Conservation (phyloP, 2,888 invertebrate species). For the Papilio gigon region DNA sequence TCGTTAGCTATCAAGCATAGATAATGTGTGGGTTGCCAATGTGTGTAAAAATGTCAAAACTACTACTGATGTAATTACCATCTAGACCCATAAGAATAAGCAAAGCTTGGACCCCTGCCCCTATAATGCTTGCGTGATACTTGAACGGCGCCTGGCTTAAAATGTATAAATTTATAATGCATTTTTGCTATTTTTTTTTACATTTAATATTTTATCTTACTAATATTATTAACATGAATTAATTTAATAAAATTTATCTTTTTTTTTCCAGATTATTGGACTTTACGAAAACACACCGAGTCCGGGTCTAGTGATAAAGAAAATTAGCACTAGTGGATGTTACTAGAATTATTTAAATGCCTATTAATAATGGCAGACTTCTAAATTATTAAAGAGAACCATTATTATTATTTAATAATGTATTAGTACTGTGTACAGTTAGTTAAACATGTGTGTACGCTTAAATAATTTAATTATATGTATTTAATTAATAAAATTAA, state of each 20-base stretch:
- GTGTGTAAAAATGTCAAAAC: too few relatives aligned
- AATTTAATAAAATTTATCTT: conserved; percentile 47
- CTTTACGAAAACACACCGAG: conserved; percentile 74
- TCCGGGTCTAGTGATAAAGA: conserved; percentile 75
- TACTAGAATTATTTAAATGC: conserved; percentile 47
- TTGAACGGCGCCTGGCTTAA: too few relatives aligned
- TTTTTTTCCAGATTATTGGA: conserved; percentile 80
- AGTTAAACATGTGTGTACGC: conserved; percentile 23
- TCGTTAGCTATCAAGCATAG: too few relatives aligned
- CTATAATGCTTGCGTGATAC: too few relatives aligned
- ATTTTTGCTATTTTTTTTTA: too few relatives aligned
- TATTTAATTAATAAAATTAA: not conserved
- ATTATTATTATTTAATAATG: conserved; percentile 53
- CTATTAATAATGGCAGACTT: conserved; percentile 45
- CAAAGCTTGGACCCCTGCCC: too few relatives aligned
- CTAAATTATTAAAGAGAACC: conserved; percentile 53
- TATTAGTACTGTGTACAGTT: conserved; percentile 23
- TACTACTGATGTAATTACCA: too few relatives aligned
- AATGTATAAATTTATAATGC: too few relatives aligned
- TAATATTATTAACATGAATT: too few relatives aligned
- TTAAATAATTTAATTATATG: not conserved
- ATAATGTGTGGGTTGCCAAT: too few relatives aligned
- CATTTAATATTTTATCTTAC: too few relatives aligned
- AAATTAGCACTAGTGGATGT: conserved; percentile 57
- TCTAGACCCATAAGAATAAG: too few relatives aligned